These are phyloP conservation scores for Oceanodroma tethys DNA, from an alignment of 2,113 vertebrate genomes.

Conservation along the genomic window DNA sequence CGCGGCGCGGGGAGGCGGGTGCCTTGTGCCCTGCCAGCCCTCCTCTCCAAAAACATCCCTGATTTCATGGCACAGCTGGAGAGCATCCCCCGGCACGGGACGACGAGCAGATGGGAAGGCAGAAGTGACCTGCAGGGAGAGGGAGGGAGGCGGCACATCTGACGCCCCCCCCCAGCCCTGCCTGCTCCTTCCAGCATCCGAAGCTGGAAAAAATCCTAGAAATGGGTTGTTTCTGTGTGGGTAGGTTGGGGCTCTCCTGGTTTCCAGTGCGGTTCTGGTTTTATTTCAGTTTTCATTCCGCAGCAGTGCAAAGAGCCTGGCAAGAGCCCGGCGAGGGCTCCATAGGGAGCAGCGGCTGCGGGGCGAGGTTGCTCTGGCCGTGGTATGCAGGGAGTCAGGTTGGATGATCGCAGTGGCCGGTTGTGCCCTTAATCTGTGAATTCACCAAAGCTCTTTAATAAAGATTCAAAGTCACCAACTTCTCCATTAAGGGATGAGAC, in stretches of 20 bases:
- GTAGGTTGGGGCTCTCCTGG: background rate
- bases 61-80: background rate
- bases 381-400: background rate
- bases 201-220: background rate
- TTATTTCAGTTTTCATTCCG: fast-evolving
- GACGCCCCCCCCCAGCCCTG: background rate
- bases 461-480: constrained; percentile 48
- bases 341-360: background rate
- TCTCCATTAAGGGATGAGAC: constrained; percentile 59
- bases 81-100: fast-evolving
- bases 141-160: background rate
- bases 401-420: background rate
- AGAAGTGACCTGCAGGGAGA: background rate
- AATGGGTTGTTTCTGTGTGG: background rate
- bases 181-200: background rate
- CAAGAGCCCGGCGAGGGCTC: background rate
- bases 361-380: background rate
- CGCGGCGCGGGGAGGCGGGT: fast-evolving
- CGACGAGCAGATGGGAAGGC: background rate
- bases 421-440: constrained; percentile 30
- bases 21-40: background rate
- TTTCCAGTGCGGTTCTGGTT: fast-evolving
- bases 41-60: background rate
- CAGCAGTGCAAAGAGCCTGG: background rate
- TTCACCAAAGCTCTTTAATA: constrained; percentile 49